Evolutionary conservation across 1,140 invertebrate species (phyloP).

Genomic region (Leptopilina clavipes): DNA sequence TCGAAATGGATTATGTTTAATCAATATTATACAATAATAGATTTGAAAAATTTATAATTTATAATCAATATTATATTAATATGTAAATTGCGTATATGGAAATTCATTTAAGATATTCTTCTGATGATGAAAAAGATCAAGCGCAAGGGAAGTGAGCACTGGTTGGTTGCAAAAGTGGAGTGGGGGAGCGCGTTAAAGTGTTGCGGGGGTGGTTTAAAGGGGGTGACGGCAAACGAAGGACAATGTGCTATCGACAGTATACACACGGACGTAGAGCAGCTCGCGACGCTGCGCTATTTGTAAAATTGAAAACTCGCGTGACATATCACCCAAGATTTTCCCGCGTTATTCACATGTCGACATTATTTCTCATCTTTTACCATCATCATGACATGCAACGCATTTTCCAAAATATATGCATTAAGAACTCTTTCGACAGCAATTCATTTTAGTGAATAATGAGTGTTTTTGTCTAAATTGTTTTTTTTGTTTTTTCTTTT

Average conservation of each 20-base stretch:
- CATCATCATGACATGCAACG: not conserved
- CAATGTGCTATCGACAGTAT: slow-evolving; percentile 33
- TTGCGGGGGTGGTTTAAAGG: not conserved
- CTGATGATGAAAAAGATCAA: not conserved
- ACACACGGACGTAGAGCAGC: slow-evolving; percentile 23
- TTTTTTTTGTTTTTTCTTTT: no score
- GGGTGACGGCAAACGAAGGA: slow-evolving; percentile 17
- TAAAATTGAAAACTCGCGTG: not conserved
- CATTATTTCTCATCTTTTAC: not conserved
- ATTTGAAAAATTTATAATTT: no score
- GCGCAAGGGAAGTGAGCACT: slow-evolving; percentile 3
- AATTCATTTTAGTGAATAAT: no score
- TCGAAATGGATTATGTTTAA: not conserved
- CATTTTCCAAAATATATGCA: not conserved
- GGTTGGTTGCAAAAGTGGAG: slow-evolving; percentile 2
- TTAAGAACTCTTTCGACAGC: no score
- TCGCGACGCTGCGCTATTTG: not conserved
- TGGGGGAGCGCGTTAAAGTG: slow-evolving; percentile 18
- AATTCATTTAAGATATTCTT: not conserved
- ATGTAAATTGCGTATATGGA: not conserved
- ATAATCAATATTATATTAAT: not conserved
- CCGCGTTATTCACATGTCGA: not conserved
- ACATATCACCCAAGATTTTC: not conserved
- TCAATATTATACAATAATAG: not conserved
- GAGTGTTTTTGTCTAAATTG: no score